A percentile compares a stretch with the other conserved stretches of the same genome.
phyloP scores from a whole-genome alignment of 2,888 invertebrate species.

The Tanypteryx hageni region DNA sequence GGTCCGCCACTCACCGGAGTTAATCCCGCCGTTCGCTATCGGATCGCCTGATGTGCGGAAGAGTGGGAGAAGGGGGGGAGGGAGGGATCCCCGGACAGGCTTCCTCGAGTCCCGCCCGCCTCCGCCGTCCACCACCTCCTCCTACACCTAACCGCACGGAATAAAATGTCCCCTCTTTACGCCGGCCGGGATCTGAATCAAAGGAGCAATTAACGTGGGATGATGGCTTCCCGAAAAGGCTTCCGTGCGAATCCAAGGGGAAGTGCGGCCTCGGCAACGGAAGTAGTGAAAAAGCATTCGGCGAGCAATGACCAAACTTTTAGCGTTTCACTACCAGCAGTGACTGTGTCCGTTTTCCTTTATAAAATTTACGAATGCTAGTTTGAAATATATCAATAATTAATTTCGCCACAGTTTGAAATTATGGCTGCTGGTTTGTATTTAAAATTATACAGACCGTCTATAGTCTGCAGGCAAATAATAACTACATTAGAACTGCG shows the following conservation, averaged over 20 bases:
- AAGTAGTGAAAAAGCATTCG: background rate
- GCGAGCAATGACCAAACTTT: background rate
- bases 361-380: too few relatives aligned
- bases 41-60: background rate
- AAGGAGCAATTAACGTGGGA: conserved; percentile 44
- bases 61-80: background rate
- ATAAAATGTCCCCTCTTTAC: conserved; percentile 36
- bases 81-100: background rate
- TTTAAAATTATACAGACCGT: too few relatives aligned
- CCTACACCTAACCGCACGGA: background rate
- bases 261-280: background rate
- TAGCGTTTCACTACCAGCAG: background rate
- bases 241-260: background rate
- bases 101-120: background rate
- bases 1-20: conserved; percentile 54
- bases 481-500: too few relatives aligned
- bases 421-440: too few relatives aligned
- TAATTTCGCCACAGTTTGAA: too few relatives aligned
- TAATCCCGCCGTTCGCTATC: conserved; percentile 31
- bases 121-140: background rate
- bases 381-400: too few relatives aligned
- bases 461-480: too few relatives aligned
- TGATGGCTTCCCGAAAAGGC: conserved; percentile 17
- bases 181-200: background rate
- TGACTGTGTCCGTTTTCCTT: too few relatives aligned